Percentiles rank a stretch among this genome's conserved stretches.
phyloP scores from a whole-genome alignment of 1,140 invertebrate genomes.

The Bombus balteatus region DNA sequence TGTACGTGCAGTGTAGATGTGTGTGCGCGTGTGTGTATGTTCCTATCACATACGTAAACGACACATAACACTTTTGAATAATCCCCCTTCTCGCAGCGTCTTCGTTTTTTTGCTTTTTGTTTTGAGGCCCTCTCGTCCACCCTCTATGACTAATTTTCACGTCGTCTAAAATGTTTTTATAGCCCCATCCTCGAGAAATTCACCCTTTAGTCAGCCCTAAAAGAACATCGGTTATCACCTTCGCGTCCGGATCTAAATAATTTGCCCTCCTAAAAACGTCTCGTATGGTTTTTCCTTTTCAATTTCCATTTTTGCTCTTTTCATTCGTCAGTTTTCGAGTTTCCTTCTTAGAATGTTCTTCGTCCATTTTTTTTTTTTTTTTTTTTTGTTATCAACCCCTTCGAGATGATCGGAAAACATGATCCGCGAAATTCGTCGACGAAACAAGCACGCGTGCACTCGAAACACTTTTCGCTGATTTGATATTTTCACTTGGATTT shows the following conservation, averaged over 20 bases:
- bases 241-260: slow-evolving; percentile 21
- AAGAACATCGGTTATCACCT: slow-evolving; percentile 56
- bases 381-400: background rate
- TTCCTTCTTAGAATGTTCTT: background rate
- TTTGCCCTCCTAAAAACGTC: background rate
- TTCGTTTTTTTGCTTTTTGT: background rate
- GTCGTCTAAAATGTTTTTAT: slow-evolving; percentile 52
- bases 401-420: slow-evolving; percentile 19
- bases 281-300: background rate
- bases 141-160: slow-evolving; percentile 55
- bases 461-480: background rate
- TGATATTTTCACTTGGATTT: background rate
- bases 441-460: slow-evolving; percentile 9
- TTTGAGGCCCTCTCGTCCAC: slow-evolving; percentile 25
- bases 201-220: slow-evolving; percentile 22
- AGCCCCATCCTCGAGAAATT: slow-evolving; percentile 48
- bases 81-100: slow-evolving; percentile 39
- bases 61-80: slow-evolving; percentile 67
- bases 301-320: background rate
- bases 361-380: no score
- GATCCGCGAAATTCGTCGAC: slow-evolving; percentile 28
- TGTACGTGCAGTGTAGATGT: slow-evolving; percentile 13
- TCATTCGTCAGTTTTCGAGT: background rate
- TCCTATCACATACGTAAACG: slow-evolving; percentile 69
- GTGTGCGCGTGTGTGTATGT: slow-evolving; percentile 51